Evolutionary conservation across 2,113 vertebrate species (phyloP), one percentile per base, ranked within the genome.

Genomic region (Tricholaema leucomelas): DNA sequence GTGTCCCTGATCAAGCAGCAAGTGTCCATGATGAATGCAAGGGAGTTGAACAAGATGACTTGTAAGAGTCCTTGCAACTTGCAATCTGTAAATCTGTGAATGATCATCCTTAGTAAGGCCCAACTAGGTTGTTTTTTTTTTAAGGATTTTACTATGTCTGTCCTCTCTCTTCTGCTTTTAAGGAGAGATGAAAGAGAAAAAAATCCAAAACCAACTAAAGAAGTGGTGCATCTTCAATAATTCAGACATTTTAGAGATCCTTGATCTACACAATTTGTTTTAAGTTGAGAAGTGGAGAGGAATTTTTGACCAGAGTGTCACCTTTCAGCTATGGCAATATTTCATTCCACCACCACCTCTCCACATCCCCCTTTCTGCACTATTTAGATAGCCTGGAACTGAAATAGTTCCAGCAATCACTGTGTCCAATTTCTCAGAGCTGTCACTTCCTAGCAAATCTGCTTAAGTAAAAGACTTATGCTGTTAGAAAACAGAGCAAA

Each of bases 281-380:
- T 95, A 95, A 96, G 91, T 44, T 88, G 91, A 95, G 85, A 85
- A 96, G 52, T 90, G 87, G 94, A 97, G 93, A 94, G 74, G 78
- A 93, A 96, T 97, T 91, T 98, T 97, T 97, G 96, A 97, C 95
- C 97, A 97, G 98, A 97, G 91, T 95, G 97, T 98, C 92, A 97
- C 96, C 91, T 97, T 96, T 92, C 97, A 97, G 98, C 92, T 86
- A 95, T 44, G 44, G 93, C 93, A 85, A 96, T 98, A 97, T 97
- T 98, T 98, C 94, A 97, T 97, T 95, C 96, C 72, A 50, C 48
- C 12, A 13, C 48, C 48, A 50, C 12, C 7, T 23, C 48, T 24
- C 23, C 48, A 48, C 46, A n/a, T 21, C 21, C 89, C 87, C 72
- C 85, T 61, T 96, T 95, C 96, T 95, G 69, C 92, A 91, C 95